Evolutionary conservation across 2,113 vertebrate species (phyloP), one percentile per base, ranked within the genome.

Genomic region (Mustela lutreola): DNA sequence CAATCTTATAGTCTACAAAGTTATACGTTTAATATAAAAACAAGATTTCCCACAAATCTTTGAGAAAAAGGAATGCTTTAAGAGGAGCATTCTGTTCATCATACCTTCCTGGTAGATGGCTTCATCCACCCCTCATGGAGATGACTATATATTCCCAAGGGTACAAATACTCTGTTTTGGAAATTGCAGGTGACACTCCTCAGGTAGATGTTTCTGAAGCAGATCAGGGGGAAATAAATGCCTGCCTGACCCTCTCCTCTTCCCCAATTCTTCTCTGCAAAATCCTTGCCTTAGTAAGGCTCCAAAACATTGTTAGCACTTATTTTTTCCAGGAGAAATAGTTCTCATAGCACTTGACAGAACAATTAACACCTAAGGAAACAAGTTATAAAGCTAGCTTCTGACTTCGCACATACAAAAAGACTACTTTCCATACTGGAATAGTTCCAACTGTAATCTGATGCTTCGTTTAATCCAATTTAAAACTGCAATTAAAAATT

Each of bases 321-420:
- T 62, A 71, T 92, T 91, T 94, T 89, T 87, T 65, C 84, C 45
- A 89, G 45, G n/a, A 97, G 79, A 97, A 95, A 73, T 45, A 33
- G 75, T 87, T 94, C 96, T 91, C 89, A 76, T 11, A 92, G 39
- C 39, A 65, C 21, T 94, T 93, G 81, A 96, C 86, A 95, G 91
- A 93, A 96, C 85, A 95, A 97, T 96, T 98, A 98, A 97, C 93
- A 97, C 97, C 80, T 42, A 93, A 84, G 50, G 63, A 95, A 96
- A 83, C 24, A 89, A 97, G 82, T 95, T 95, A 76, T 15, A 84
- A 73, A 12, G 45, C 83, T 86, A 63, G 78, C 81, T 96, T 92
- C 93, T 76, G 71, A 89, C 82, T 93, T 97, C 89, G 92, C 91
- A 96, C 88, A 87, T 73, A 58, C 58, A 91, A 88, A 95, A 96